Evolutionary conservation across 2,113 vertebrate species (phyloP), one percentile per base, ranked within the genome.

Genomic region (Brachypodius melanocephalos): DNA sequence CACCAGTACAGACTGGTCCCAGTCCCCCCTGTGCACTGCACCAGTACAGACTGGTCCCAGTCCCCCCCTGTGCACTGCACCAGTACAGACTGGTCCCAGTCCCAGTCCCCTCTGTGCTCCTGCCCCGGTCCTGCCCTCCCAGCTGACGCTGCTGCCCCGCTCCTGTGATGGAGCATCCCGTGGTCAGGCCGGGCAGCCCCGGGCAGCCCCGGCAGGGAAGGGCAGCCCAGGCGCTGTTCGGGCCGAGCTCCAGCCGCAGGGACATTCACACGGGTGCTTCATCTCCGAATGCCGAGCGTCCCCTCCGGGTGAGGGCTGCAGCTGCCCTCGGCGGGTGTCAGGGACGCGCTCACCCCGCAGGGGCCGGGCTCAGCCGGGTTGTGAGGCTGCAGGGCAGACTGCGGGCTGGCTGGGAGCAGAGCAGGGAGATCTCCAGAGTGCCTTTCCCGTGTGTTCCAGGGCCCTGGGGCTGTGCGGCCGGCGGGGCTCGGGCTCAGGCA

Each of bases 241-340:
- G 19, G 51, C 55, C 5, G 3, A 46, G 43, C 21, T 14, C 31
- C 66, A 6, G 29, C 2, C 14, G 22, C 63, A 25, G 62, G 32
- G 48, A 24, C 40, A 2, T 2, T 29, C 1, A 1, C 1, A 0
- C n/a, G 5, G 55, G 14, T 3, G 51, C 61, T 63, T 6, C 1
- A 1, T 17, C 20, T 8, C 36, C 2, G 0, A 14, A 3, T 0
- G 26, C 32, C 4, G 24, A 1, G 2, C 0, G 1, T 2, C 10
- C 38, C 31, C 45, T 12, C 8, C 0, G 61, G 51, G 3, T 17
- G 20, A 9, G 51, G 69, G 34, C 3, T 5, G 29, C n/a, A 1
- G 5, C 67, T 25, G 54, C 79, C 79, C 31, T 3, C 4, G 1
- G 0, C 29, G 0, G 22, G 9, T 4, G 5, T 1, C 46, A 16